Base-by-base conservation (phyloP, 2,888 invertebrate genomes). In the Calliphora vomitoria region DNA sequence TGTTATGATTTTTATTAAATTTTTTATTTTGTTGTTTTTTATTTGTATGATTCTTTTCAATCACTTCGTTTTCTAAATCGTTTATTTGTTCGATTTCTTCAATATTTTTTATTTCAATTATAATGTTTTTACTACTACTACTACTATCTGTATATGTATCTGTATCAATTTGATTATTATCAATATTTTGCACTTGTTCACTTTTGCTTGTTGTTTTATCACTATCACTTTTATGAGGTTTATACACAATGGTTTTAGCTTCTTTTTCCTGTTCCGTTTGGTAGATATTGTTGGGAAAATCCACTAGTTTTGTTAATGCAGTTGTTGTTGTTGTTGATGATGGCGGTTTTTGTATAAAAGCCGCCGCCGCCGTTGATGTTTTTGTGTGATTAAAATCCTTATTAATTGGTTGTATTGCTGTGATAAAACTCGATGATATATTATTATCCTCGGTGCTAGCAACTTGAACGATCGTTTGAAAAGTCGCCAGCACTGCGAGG, bases 401-500 rank as follows among this genome's bases (percentile, higher is more conserved):
- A 75, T 74, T 82, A 38, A 83, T 62, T 76, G 92, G 90, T 88
- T 91, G 89, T 92, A 91, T 92, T 89, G 92, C 90, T 90, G 90
- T 90, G 89, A 91, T 91, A 90, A 92, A 93, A 90, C 90, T 91
- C 89, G 90, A 89, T 88, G 93, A 92, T 93, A 92, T 92, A 53
- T 84, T 76, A 72, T 87, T 87, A 91, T 93, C 93, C 92, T 93
- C 93, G 92, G 94, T 94, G 94, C 94, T 93, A 94, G 94, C 94
- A 93, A 94, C 94, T 93, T 93, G 93, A 92, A 92, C 92, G 91
- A 92, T 92, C 90, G 92, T 91, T 93, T 92, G 92, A 91, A 93
- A 93, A 93, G 94, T 94, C 94, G 94, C 94, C 94, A 94, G 94
- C 94, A 94, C 94, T 93, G 92, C 92, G 92, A 94, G 92, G 93